Base-by-base conservation (phyloP, 1,140 invertebrate genomes). In the Epicauta chinensis region DNA sequence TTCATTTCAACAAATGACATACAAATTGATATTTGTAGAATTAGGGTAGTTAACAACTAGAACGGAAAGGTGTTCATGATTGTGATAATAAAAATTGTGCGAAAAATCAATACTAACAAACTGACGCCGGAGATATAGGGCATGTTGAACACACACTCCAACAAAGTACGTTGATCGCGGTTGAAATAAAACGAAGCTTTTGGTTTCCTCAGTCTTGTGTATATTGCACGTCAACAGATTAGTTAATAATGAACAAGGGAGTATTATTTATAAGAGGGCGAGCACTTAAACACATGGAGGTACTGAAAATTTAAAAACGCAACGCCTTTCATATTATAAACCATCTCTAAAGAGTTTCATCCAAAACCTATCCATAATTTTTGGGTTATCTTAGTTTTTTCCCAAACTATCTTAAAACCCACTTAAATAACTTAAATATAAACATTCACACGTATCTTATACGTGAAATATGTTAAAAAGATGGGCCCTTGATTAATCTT, bases 141-240 rank as follows among this genome's bases (percentile, higher is more conserved):
- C 31, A 46, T 46, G 43, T 46, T 46, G 43, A 46, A 46, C 43
- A 46, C 43, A 35, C 16, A n/a, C n/a, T n/a, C n/a, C 7, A 35
- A 13, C 39, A 41, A 46, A 38, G 45, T 37, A 47, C 45, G 37
- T 47, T 38, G 45, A 47, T 47, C 45, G 45, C 23, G 45, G 45
- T 23, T 47, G 45, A 47, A 47, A 47, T 47, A 47, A 47, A 47
- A 47, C 45, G 30, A 35, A 35, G 43, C 36, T 41, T 46, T 31
- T 30, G 45, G 32, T 47, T 47, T 47, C 38, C 45, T 47, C 45
- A 16, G n/a, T 47, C 16, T 38, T 34, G 34, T 38, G 45, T 47
- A 47, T 34, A 38, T 17, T 47, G 45, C 45, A 47, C 45, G 45
- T 47, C 45, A 47, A 37, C 45, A 34, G 45, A 47, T 47, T 47